Evolutionary conservation across 35 echinoderm and acorn worm genomes (phyloP).

Genomic region (Lytechinus variegatus): DNA sequence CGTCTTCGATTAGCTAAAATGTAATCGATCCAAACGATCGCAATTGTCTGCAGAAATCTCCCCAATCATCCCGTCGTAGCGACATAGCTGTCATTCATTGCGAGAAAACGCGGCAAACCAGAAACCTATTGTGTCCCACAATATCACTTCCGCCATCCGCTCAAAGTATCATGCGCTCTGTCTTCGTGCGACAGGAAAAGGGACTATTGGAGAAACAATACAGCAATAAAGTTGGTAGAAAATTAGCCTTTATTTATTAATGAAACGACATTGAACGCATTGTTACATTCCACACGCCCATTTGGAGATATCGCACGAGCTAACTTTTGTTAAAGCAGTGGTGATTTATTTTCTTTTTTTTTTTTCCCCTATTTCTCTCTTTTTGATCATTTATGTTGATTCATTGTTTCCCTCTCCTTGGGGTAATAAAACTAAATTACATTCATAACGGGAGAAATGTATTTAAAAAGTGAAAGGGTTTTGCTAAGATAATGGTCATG

Average conservation of each 20-base stretch:
- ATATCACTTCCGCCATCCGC: constrained; percentile 34
- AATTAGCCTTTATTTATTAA: constrained; percentile 32
- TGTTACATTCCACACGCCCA: neutral
- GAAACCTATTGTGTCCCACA: constrained; percentile 12
- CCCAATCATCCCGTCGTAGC: neutral
- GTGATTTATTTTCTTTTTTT: neutral
- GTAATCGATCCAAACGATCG: neutral
- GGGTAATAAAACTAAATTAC: neutral
- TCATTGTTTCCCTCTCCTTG: neutral
- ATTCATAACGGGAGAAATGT: neutral
- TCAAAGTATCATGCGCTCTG: neutral
- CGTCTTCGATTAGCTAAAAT: neutral
- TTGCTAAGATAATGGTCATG: neutral
- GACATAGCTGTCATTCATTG: neutral
- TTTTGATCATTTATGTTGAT: neutral
- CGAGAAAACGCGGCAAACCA: constrained; percentile 11
- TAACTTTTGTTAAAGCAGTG: neutral
- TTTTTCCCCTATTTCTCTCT: neutral
- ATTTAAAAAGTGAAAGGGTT: neutral
- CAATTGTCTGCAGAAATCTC: neutral
- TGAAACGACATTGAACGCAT: constrained; percentile 20
- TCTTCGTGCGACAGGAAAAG: neutral
- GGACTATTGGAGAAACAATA: neutral
- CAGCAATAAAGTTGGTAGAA: neutral
- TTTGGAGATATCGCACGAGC: neutral